Percentiles rank a stretch among this genome's conserved stretches.
Evolutionary conservation across 2,888 invertebrate species (phyloP).

Genomic region (Noctua pronuba): DNA sequence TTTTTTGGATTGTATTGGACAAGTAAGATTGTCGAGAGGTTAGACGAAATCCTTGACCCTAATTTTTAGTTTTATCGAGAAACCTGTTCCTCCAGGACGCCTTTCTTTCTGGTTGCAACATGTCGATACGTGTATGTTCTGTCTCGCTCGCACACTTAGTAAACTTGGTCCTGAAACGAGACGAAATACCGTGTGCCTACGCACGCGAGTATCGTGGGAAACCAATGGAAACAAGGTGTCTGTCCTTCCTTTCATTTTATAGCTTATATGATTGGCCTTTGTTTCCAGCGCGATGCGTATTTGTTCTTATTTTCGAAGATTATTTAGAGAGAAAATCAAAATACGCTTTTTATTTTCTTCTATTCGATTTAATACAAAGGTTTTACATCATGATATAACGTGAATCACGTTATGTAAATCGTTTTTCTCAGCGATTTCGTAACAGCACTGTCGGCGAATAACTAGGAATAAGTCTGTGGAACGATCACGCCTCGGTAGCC

Average conservation of each 20-base stretch:
- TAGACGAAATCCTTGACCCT: conserved; percentile 73
- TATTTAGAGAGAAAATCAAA: conserved; percentile 18
- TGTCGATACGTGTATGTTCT: conserved; percentile 50
- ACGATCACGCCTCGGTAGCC: conserved; percentile 83
- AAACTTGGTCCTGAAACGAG: conserved; percentile 69
- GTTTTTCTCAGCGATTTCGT: conserved; percentile 83
- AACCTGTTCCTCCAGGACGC: conserved; percentile 79
- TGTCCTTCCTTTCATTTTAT: conserved; percentile 85
- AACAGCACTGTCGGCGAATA: conserved; percentile 78
- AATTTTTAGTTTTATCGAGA: conserved; percentile 70
- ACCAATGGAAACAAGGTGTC: conserved; percentile 81
- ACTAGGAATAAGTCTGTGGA: conserved; percentile 80
- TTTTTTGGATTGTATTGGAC: neutral
- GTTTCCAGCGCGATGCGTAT: conserved; percentile 75
- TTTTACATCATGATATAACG: conserved; percentile 55
- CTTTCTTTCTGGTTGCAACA: conserved; percentile 74
- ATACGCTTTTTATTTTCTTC: conserved; percentile 18
- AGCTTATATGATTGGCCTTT: conserved; percentile 79
- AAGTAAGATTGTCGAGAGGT: conserved; percentile 43
- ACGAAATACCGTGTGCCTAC: conserved; percentile 69
- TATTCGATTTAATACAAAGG: conserved; percentile 34
- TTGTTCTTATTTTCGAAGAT: conserved; percentile 60
- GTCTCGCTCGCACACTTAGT: conserved; percentile 58
- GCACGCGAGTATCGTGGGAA: conserved; percentile 83
- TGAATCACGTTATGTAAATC: conserved; percentile 78